A percentile compares a stretch with the other conserved stretches of the same genome.
Evolutionary conservation across 2,113 vertebrate genomes (phyloP).

Genomic region (Notarius quadriscutis): DNA sequence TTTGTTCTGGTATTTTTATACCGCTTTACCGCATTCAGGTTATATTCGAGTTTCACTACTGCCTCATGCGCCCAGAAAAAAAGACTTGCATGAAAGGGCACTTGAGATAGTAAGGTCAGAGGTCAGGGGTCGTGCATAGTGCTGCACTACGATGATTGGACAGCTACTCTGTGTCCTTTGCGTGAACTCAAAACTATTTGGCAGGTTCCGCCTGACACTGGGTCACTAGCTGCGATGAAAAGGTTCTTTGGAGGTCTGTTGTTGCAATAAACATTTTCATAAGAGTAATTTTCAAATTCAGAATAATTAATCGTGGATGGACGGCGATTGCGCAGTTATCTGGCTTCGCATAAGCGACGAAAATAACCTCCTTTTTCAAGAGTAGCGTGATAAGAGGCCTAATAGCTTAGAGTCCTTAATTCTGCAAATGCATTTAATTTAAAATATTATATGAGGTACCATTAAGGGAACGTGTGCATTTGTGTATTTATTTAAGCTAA

Average conservation of each 20-base stretch:
- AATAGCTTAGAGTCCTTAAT: not conserved
- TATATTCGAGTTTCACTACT: conserved; percentile 32
- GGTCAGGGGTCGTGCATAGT: conserved; percentile 89
- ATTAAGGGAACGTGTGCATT: not conserved
- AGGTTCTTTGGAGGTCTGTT: conserved; percentile 6
- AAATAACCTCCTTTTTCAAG: not conserved
- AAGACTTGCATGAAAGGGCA: conserved; percentile 18
- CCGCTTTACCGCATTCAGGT: not conserved
- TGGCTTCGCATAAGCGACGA: not conserved
- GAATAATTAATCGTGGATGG: not conserved
- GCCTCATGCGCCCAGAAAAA: conserved; percentile 31
- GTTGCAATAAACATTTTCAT: conserved; percentile 27
- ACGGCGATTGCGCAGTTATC: not conserved
- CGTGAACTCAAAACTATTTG: conserved; percentile 90
- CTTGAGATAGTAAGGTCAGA: conserved; percentile 74
- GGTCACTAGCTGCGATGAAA: conserved; percentile 54
- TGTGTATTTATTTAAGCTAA: not conserved
- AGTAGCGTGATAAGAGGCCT: not conserved
- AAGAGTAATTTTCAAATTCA: not conserved
- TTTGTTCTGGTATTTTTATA: not conserved
- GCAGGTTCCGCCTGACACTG: conserved; percentile 74
- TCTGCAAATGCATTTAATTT: not conserved
- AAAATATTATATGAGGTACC: not conserved
- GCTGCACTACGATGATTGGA: conserved; percentile 88
- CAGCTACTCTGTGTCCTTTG: conserved; percentile 87